phyloP scores from a whole-genome alignment of 2,888 invertebrate genomes.

The Erynnis tages region DNA sequence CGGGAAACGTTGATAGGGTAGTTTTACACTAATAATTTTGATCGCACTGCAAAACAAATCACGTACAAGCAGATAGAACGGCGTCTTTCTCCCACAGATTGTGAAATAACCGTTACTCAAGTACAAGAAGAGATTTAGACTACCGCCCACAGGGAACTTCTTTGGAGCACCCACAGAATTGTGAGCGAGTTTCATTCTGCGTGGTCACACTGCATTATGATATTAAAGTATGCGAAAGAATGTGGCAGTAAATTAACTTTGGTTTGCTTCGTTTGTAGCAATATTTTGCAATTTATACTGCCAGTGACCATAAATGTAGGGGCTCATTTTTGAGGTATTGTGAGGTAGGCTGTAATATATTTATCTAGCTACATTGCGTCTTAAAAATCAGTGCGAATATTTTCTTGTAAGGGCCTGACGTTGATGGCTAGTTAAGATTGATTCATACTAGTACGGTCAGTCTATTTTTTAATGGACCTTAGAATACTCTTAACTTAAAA shows the following conservation, averaged over 20 bases:
- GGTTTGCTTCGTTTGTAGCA: background rate
- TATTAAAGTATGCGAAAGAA: slow-evolving; percentile 17
- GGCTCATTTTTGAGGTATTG: background rate
- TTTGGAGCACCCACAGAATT: slow-evolving; percentile 47
- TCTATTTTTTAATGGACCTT: too few species aligned
- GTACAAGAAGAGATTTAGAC: slow-evolving; percentile 38
- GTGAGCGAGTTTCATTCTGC: slow-evolving; percentile 38
- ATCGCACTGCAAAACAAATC: slow-evolving; percentile 13
- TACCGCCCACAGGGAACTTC: slow-evolving; percentile 49
- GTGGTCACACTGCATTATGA: slow-evolving; percentile 36
- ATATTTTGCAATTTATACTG: slow-evolving; percentile 18
- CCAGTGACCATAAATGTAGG: slow-evolving; percentile 8
- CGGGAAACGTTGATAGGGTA: too few species aligned
- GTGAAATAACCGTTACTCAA: slow-evolving; percentile 37
- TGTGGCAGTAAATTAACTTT: slow-evolving; percentile 7
- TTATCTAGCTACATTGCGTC: too few species aligned
- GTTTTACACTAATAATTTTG: slow-evolving; percentile 2
- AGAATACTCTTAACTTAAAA: too few species aligned
- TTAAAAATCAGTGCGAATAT: too few species aligned
- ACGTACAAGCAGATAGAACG: slow-evolving; percentile 25
- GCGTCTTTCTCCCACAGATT: slow-evolving; percentile 38
- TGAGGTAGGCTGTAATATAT: background rate
- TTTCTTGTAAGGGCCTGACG: too few species aligned
- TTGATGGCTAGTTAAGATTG: too few species aligned
- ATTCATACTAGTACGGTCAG: too few species aligned